Evolutionary conservation across 2,888 invertebrate genomes (phyloP), one percentile per base, ranked within the genome.

Genomic region (Mycalesis mineus): DNA sequence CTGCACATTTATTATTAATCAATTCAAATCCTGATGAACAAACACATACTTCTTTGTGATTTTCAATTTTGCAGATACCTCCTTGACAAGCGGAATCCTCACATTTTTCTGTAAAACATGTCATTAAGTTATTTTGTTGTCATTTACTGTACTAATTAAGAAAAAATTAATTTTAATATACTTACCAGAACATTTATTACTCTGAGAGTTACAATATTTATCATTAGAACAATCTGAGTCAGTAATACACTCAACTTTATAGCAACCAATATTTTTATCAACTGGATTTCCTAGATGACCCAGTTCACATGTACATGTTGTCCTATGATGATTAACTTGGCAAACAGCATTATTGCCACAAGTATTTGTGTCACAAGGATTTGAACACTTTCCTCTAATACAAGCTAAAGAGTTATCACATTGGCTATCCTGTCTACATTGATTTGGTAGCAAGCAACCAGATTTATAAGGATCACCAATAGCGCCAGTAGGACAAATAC

Each of bases 231-330:
- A 97, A 67, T 96, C 96, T 39, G 91, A 91, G 74, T 95, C 92
- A 42, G 92, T 92, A 1, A 95, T 87, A 79, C 97, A 97, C 83
- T 97, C 97, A 1, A 97, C 97, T 82, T 95, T 95, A 77, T 96
- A 96, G 73, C 97, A 97, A 36, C 97, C 97, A 52, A 96, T 91
- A 51, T 91, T 91, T 54, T 90, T 87, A 71, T 96, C 95, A 55
- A 91, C 91, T 4, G 96, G 94, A 84, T 96, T 96, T 7, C 97
- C 97, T 31, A 97, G 88, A 75, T 94, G 94, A 15, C 96, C 96
- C 58, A 93, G 91, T 39, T 95, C 94, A 76, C 97, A 97, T 36
- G 91, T 90, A 73, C 97, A 97, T 17, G 92, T 84, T 0, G 95
- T 92, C 71, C 79, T 91, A 70, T 97, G 96, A 62, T 94, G 93